phyloP scores from a whole-genome alignment of 1,140 invertebrate species.

The Drusus annulatus region DNA sequence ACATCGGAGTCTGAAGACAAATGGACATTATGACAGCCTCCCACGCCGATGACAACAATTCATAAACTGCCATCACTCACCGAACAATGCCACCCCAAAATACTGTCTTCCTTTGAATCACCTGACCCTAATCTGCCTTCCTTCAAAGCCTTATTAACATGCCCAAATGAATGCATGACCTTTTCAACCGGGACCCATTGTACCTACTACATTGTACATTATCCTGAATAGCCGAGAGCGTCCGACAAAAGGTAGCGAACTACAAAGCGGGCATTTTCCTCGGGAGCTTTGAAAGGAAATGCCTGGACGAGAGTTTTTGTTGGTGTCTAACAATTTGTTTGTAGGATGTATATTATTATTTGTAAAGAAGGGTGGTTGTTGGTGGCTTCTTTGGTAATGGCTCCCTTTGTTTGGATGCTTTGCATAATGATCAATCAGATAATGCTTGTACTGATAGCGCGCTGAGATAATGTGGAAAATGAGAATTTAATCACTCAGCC shows the following conservation, averaged over 20 bases:
- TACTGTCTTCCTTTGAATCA: constrained; percentile 25
- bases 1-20: neutral
- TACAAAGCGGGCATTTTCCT: constrained; percentile 48
- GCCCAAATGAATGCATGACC: constrained; percentile 56
- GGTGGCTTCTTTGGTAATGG: constrained; percentile 43
- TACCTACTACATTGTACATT: constrained; percentile 35
- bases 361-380: neutral
- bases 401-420: constrained; percentile 2
- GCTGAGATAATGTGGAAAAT: neutral
- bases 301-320: constrained; percentile 49
- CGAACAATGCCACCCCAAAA: constrained; percentile 36
- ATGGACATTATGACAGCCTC: constrained; percentile 31
- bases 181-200: constrained; percentile 53
- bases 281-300: constrained; percentile 48
- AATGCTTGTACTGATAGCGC: neutral
- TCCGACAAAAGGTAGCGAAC: constrained; percentile 47
- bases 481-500: neutral
- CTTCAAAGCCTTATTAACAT: constrained; percentile 54
- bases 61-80: constrained; percentile 24
- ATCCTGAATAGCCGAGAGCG: constrained; percentile 35
- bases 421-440: constrained; percentile 40
- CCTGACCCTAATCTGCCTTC: constrained; percentile 32
- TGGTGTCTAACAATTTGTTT: constrained; percentile 54
- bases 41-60: constrained; percentile 38
- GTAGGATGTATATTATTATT: neutral